Conservation (phyloP, 2,113 vertebrate species). For the Balaeniceps rex region DNA sequence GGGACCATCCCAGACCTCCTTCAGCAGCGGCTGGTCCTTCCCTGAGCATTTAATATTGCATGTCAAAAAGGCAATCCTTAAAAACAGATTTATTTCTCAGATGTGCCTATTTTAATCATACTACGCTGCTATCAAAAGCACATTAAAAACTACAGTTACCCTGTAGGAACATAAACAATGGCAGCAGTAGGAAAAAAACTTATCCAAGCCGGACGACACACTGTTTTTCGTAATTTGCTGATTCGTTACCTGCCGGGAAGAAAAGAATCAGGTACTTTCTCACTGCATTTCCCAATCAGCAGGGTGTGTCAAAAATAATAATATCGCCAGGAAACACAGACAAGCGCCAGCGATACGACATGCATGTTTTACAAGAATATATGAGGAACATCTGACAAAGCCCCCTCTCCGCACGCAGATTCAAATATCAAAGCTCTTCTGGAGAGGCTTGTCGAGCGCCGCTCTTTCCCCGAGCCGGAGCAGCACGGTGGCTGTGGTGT, state of each 20-base stretch:
- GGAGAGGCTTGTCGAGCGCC: not conserved
- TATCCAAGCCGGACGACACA: not conserved
- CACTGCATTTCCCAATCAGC: not conserved
- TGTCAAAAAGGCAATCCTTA: not conserved
- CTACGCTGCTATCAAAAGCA: not conserved
- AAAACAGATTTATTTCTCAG: not conserved
- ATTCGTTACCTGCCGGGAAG: not conserved
- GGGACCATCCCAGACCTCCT: no score
- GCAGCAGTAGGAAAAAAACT: not conserved
- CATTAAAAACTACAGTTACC: not conserved
- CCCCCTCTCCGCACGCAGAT: not conserved
- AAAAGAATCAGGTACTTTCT: not conserved
- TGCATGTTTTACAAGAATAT: not conserved
- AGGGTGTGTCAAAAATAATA: not conserved
- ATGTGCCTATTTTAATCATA: not conserved
- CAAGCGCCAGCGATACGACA: not conserved
- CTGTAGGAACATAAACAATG: not conserved
- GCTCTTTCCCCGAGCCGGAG: not conserved
- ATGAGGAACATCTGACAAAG: not conserved
- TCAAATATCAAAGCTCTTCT: not conserved
- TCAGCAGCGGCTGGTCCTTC: not conserved
- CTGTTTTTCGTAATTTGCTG: not conserved
- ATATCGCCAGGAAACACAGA: not conserved
- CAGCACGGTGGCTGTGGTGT: rapidly evolving
- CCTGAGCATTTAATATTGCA: not conserved